Conservation (phyloP, 1,140 invertebrate genomes). For the Hestina assimilis region DNA sequence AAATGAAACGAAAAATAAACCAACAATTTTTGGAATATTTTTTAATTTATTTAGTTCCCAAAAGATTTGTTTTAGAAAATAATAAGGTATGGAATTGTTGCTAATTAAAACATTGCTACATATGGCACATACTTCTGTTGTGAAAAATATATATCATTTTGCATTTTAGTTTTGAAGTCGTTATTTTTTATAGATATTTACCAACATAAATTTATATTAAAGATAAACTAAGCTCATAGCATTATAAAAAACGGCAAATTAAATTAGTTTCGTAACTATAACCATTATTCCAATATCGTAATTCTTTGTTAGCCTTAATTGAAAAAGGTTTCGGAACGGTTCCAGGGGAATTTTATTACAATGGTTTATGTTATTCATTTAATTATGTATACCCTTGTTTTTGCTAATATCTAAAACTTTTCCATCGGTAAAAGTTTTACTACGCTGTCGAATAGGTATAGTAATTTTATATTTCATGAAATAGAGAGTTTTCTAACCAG, state of each 20-base stretch:
- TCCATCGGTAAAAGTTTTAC: not conserved
- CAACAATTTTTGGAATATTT: not conserved
- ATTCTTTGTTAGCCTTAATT: slow-evolving; percentile 9
- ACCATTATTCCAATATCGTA: not conserved
- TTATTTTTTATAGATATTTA: not conserved
- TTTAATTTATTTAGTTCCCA: not conserved
- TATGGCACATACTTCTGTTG: too few relatives aligned
- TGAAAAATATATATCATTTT: too few relatives aligned
- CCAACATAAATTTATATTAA: too few relatives aligned
- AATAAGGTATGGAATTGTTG: too few relatives aligned
- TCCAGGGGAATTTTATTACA: not conserved
- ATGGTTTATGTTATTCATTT: slow-evolving; percentile 6
- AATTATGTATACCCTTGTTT: not conserved
- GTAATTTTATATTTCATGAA: too few relatives aligned
- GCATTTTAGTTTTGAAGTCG: too few relatives aligned
- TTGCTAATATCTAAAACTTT: not conserved
- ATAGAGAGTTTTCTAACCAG: too few relatives aligned
- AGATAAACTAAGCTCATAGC: too few relatives aligned
- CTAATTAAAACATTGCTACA: too few relatives aligned
- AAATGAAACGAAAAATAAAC: not conserved
- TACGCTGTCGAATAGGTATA: too few relatives aligned
- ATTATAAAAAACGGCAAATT: not conserved
- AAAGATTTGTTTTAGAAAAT: not conserved
- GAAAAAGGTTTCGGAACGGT: slow-evolving; percentile 12
- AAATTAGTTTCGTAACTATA: not conserved